Conservation (phyloP, 2,113 vertebrate genomes). For the Anhinga rufa region DNA sequence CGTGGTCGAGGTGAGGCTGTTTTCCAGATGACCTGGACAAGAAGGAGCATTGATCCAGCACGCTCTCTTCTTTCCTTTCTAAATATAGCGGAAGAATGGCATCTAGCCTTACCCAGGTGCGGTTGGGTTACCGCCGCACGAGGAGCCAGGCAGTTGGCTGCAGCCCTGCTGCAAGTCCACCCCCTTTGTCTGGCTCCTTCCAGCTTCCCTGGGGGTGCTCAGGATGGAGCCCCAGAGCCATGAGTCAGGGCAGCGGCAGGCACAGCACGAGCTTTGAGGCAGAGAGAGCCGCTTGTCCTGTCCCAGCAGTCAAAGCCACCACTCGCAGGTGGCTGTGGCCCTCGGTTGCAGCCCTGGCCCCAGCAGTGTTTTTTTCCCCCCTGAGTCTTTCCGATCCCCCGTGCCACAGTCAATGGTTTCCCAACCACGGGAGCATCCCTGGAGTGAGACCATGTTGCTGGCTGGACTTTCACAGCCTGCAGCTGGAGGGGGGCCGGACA, state of each 20-base stretch:
- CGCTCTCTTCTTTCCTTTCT: background rate
- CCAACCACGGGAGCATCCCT: accelerated
- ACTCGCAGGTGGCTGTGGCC: background rate
- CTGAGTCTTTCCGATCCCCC: background rate
- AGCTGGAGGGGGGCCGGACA: background rate
- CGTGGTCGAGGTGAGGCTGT: background rate
- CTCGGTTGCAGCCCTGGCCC: background rate
- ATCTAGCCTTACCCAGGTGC: background rate
- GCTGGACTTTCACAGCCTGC: background rate
- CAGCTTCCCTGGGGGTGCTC: background rate
- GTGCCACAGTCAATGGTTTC: background rate
- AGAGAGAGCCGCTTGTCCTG: accelerated
- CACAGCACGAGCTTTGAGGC: background rate
- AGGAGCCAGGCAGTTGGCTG: background rate
- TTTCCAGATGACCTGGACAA: background rate
- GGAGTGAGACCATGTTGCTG: accelerated
- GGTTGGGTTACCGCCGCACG: background rate
- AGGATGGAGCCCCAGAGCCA: background rate
- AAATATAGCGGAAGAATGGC: constrained; percentile 13
- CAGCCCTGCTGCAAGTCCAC: background rate
- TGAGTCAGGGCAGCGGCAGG: accelerated
- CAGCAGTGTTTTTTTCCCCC: background rate
- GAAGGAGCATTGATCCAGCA: background rate
- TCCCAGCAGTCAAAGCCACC: background rate
- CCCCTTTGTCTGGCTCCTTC: background rate